Evolutionary conservation across 2,113 vertebrate genomes (phyloP).

Genomic region (Chrysochloris asiatica): DNA sequence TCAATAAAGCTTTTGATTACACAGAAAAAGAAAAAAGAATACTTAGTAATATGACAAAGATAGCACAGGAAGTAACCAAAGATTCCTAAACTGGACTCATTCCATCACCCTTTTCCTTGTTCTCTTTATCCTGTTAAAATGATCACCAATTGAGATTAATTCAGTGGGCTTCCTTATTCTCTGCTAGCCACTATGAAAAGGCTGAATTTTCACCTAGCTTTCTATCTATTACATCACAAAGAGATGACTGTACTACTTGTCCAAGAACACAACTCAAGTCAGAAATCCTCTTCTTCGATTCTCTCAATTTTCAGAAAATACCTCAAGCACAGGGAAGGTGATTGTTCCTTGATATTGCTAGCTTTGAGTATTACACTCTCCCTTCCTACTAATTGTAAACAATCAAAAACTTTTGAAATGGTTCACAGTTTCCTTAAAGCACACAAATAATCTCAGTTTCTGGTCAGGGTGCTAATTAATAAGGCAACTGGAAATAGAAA

Average conservation of each 20-base stretch:
- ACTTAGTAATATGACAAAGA: background rate
- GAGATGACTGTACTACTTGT: too few relatives aligned
- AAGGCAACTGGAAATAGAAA: background rate
- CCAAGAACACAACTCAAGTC: background rate
- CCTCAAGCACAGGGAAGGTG: too few relatives aligned
- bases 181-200: background rate
- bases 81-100: background rate
- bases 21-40: background rate
- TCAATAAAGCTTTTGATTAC: too few relatives aligned
- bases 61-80: background rate
- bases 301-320: fast-evolving
- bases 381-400: background rate
- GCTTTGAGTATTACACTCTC: fast-evolving
- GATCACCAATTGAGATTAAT: background rate
- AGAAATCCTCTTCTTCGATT: background rate
- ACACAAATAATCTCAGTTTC: background rate
- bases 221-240: background rate
- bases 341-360: too few relatives aligned
- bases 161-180: too few relatives aligned
- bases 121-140: fast-evolving
- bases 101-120: too few relatives aligned
- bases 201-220: background rate
- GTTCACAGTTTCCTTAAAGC: background rate
- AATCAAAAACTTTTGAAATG: background rate
- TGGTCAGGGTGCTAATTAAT: too few relatives aligned